Evolutionary conservation across 1,140 invertebrate species (phyloP), one percentile per base, ranked within the genome.

Genomic region (Hylyphantes graminicola): DNA sequence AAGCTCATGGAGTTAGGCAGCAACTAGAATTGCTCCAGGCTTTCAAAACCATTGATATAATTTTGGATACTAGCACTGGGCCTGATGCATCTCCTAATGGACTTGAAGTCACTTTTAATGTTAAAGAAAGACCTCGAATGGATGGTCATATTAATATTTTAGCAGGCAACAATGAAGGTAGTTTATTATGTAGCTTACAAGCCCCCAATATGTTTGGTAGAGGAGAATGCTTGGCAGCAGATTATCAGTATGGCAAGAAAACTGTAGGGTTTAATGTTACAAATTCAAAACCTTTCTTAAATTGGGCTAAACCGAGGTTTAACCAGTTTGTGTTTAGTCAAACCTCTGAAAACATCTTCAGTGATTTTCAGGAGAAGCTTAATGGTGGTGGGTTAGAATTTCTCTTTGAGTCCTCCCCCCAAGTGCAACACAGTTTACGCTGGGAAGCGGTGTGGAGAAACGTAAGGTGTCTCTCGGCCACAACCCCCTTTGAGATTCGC

Each of bases 151-250:
- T 96, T 57, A 95, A 93, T 86, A 96, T 95, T 0, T 92, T 93
- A 84, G 93, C 96, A 77, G 95, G 94, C 50, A 95, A 95, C 86
- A 97, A 97, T 89, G 95, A 96, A 89, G 95, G 94, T 10, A 94
- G 94, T 50, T 87, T 97, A 54, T 91, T 94, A 12, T 90, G 96
- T 19, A 93, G 93, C 55, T 89, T 93, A 12, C 91, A 92, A 87
- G 90, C 94, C 76, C 95, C 95, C 0, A 98, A 97, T 91, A 89
- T 96, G 55, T 91, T 93, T 87, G 96, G 96, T 3, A 90, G 95
- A 87, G 96, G 94, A 7, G 96, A 97, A 91, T 90, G 91, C 51
- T 85, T 96, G 9, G 92, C 93, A 87, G 90, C 93, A 10, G 95
- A 96, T 88, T 96, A 96, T 89, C 93, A 93, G 88, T 92, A 94